Conservation (phyloP, 1,140 invertebrate genomes). For the Drosophila mauritiana region DNA sequence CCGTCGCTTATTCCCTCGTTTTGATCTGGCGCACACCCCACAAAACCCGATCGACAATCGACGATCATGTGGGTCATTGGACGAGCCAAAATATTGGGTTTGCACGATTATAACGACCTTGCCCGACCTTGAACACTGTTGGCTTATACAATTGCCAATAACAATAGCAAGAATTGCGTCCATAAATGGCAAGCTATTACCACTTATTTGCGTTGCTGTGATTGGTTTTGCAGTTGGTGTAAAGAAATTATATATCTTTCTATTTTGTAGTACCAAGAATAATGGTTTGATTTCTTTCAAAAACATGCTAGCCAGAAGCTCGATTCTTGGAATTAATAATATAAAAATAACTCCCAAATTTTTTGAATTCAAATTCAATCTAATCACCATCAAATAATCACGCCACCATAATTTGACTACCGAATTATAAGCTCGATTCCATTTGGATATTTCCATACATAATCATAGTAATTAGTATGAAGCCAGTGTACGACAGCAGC, state of each 20-base stretch:
- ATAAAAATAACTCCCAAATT: background rate
- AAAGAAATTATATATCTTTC: background rate
- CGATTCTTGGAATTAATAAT: slow-evolving; percentile 22
- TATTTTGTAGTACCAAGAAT: too few species aligned
- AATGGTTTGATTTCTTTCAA: background rate
- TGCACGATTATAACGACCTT: slow-evolving; percentile 75
- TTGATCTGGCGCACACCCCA: slow-evolving; percentile 42
- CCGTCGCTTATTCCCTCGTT: slow-evolving; percentile 23
- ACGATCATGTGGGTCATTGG: slow-evolving; percentile 76
- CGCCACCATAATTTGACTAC: slow-evolving; percentile 43
- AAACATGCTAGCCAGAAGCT: slow-evolving; percentile 1
- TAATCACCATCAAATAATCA: slow-evolving; percentile 29
- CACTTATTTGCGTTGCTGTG: slow-evolving; percentile 6
- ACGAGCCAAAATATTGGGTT: slow-evolving; percentile 45
- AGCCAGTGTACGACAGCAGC: slow-evolving; percentile 30
- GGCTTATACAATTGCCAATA: slow-evolving; percentile 42
- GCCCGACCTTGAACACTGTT: slow-evolving; percentile 74
- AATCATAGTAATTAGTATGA: slow-evolving; percentile 55
- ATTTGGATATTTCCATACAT: slow-evolving; percentile 42
- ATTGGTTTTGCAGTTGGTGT: background rate
- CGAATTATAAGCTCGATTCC: slow-evolving; percentile 23
- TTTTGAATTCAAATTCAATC: slow-evolving; percentile 31
- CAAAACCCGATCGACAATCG: slow-evolving; percentile 31
- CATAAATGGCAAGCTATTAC: slow-evolving; percentile 20
- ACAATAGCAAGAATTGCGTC: slow-evolving; percentile 24